Base-by-base conservation (phyloP, 2,113 vertebrate genomes). In the Nerophis lumbriciformis region DNA sequence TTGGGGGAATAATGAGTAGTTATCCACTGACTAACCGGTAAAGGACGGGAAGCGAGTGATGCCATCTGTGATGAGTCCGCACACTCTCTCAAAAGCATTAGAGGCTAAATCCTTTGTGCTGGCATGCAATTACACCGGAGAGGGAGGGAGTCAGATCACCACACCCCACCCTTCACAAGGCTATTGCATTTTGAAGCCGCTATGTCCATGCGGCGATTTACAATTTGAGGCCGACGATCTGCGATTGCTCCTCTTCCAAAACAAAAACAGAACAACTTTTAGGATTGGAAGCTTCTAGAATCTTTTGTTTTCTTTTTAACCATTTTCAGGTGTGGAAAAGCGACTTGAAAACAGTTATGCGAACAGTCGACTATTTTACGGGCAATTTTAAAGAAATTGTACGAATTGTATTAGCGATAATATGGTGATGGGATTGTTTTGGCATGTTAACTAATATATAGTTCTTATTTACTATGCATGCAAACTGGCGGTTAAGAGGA, bases 21-120 rank as follows among this genome's bases (percentile, higher is more conserved):
- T 78, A 83, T 80, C 79, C 73, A 73, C 78, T 83, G 84, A 86
- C 62, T 49, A 76, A 77, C 72, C 52, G 72, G 69, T 66, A 4
- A 15, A 52, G 62, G 59, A 48, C 64, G 65, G 65, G 74, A 67
- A 82, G 74, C 45, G 70, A 79, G 68, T 68, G 68, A 45, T 45
- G 69, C 69, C 82, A 80, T 83, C 84, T 87, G 84, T 74, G 75
- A 82, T 83, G 79, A 48, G 79, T 88, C 81, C 82, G 77, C 83
- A 81, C 59, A 52, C 70, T 57, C 53, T 59, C 54, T 13, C 54
- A 13, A 72, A 84, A 85, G 82, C 84, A 88, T 90, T 89, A 87
- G 75, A 61, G 75, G 69, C 73, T 77, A 88, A 88, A 88, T 88
- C 87, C 83, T 88, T 89, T 87, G 80, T 83, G 86, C 85, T 86